Evolutionary conservation across 2,113 vertebrate species (phyloP), one percentile per base, ranked within the genome.

Genomic region (Eubucco bourcierii): DNA sequence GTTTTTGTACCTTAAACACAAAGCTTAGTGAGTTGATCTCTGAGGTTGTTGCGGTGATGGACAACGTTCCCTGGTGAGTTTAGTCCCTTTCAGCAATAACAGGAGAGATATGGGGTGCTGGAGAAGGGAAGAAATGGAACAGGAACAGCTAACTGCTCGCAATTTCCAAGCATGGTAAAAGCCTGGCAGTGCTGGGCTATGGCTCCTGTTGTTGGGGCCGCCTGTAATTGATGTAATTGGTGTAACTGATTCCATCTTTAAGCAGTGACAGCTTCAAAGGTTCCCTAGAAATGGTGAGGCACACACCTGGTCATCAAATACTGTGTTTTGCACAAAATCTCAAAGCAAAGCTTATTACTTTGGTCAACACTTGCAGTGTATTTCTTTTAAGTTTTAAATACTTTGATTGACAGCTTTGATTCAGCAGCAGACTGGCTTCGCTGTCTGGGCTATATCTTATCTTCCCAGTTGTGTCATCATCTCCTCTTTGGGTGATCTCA

Each of bases 41-140:
- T 80, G 68, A 25, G 0, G 0, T 31, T 33, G 21, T 61, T 65
- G 28, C n/a, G 53, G 46, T 0, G 5, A 14, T 66, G n/a, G 10
- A 10, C 56, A 33, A 7, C 19, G 1, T 47, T 71, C 25, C 34
- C 14, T 34, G 18, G 39, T 60, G 74, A 95, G 7, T 28, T 58
- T 61, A 46, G 33, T 64, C 24, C 25, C 13, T 64, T 56, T 33
- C 20, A 53, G 53, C 56, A 61, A 0, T 29, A 29, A 21, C 12
- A 21, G 37, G 37, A 9, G 19, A 14, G 50, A 15, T 34, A 27
- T 9, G 34, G 34, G 46, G 7, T 80, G 75, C 23, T 33, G 24
- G 41, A 70, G 29, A 4, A 73, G 31, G 9, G 16, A 59, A 31
- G 91, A 68, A 75, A 24, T 24, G 31, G 72, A 75, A 34, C 9